phyloP scores from a whole-genome alignment of 2,888 invertebrate genomes.

The Stenurella melanura region DNA sequence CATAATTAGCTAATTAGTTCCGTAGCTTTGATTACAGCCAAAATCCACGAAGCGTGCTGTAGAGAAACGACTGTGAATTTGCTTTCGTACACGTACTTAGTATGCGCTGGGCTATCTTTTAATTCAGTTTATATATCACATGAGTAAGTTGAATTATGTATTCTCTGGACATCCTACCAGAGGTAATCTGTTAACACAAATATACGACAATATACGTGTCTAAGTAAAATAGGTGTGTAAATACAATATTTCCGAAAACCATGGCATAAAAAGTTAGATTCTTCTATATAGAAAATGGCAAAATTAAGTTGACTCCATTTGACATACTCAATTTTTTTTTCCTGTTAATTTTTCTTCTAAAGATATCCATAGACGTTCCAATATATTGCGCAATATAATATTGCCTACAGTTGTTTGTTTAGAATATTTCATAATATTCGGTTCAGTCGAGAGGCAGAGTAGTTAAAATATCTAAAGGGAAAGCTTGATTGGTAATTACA shows the following conservation, averaged over 20 bases:
- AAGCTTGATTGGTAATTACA: no score
- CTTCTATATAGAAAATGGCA: no score
- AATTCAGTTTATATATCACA: conserved; percentile 60
- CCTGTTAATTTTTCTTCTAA: no score
- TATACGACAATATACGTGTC: conserved; percentile 63
- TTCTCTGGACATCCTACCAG: conserved; percentile 59
- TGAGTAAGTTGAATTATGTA: conserved; percentile 61
- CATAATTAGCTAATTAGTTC: conserved; percentile 47
- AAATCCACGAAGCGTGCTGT: conserved; percentile 29
- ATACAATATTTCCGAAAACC: not conserved
- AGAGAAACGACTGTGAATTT: conserved; percentile 43
- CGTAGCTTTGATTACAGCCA: conserved; percentile 38
- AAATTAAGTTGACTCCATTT: no score
- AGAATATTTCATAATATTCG: no score
- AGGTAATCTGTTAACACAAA: conserved; percentile 62
- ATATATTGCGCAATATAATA: no score
- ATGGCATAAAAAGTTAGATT: no score
- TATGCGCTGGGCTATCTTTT: conserved; percentile 58
- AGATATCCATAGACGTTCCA: no score
- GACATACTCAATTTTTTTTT: no score
- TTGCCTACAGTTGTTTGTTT: no score
- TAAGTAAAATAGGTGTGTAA: conserved; percentile 44
- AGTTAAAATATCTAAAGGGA: no score
- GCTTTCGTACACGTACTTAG: conserved; percentile 52
- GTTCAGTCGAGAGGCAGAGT: no score